phyloP scores from a whole-genome alignment of 2,888 invertebrate genomes.

The Panopea generosa region DNA sequence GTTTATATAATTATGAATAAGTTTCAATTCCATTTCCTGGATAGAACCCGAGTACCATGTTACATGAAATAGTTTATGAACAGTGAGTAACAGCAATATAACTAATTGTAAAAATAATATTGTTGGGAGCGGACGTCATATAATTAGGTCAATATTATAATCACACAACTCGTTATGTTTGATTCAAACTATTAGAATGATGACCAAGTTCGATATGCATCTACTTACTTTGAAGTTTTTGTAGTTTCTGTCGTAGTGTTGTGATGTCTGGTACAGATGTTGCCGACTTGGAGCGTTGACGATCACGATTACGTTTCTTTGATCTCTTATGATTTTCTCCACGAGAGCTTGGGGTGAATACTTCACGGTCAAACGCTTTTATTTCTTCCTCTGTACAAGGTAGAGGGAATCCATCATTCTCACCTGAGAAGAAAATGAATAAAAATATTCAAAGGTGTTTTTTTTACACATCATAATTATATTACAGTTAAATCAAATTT shows the following conservation, averaged over 20 bases:
- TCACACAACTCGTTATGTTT: too few relatives aligned
- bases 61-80: too few relatives aligned
- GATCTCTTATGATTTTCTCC: background rate
- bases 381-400: slow-evolving; percentile 74
- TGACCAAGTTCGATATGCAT: background rate
- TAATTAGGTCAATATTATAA: too few relatives aligned
- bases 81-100: too few relatives aligned
- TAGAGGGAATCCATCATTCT: slow-evolving; percentile 77
- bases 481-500: too few relatives aligned
- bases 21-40: too few relatives aligned
- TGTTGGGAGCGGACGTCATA: too few relatives aligned
- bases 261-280: slow-evolving; percentile 63
- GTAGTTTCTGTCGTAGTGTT: slow-evolving; percentile 59
- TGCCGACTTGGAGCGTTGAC: slow-evolving; percentile 58
- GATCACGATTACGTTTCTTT: slow-evolving; percentile 50
- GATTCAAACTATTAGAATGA: too few relatives aligned
- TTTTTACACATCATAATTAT: too few relatives aligned
- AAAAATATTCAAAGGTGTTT: background rate
- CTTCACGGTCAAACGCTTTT: slow-evolving; percentile 70
- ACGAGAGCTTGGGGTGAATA: slow-evolving; percentile 55
- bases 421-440: slow-evolving; percentile 44
- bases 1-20: too few relatives aligned
- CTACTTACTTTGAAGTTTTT: slow-evolving; percentile 60
- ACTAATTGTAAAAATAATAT: too few relatives aligned
- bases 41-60: too few relatives aligned